Evolutionary conservation across 2,888 invertebrate genomes (phyloP), one percentile per base, ranked within the genome.

Genomic region (Norana najaformis): DNA sequence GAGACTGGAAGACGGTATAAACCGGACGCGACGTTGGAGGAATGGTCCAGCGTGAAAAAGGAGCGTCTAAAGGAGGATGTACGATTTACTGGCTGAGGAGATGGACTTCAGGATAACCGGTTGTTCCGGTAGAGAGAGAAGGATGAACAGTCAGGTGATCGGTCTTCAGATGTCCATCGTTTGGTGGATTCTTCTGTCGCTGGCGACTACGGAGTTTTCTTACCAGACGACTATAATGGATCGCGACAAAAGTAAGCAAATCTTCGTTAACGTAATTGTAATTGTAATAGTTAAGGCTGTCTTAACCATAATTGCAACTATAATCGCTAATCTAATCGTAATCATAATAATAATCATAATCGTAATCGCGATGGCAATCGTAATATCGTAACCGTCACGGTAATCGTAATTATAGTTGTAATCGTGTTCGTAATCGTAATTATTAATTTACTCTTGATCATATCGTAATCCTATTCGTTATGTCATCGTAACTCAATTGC

Each of bases 1-100:
- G 69, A 69, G 69, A 69, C 69, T n/a, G 69, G 69, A 69, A 69
- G 69, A 69, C n/a, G 30, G 69, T 69, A 69, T 69, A 69, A 69
- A 69, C 69, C 16, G 69, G 69, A 69, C 69, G 69, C n/a, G 69
- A 69, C 69, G 69, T n/a, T 69, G 30, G 69, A 11, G n/a, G 69
- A 69, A 69, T n/a, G 69, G 69, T 69, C 69, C 69, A 16, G 69
- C 69, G 69, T n/a, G 69, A n/a, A 69, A 8, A n/a, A 5, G 30
- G n/a, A n/a, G 47, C 47, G 47, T 47, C 23, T 20, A 47, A 47
- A 47, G 47, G 1, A 23, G 69, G 69, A 69, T 69, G 69, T 69
- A 69, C 69, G 69, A n/a, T n/a, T 69, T n/a, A 8, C 1, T 13
- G 69, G 69, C n/a, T 6, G 0, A n/a, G n/a, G n/a, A n/a, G 69